phyloP scores from a whole-genome alignment of 2,888 invertebrate genomes.

The Epirrita christyi region DNA sequence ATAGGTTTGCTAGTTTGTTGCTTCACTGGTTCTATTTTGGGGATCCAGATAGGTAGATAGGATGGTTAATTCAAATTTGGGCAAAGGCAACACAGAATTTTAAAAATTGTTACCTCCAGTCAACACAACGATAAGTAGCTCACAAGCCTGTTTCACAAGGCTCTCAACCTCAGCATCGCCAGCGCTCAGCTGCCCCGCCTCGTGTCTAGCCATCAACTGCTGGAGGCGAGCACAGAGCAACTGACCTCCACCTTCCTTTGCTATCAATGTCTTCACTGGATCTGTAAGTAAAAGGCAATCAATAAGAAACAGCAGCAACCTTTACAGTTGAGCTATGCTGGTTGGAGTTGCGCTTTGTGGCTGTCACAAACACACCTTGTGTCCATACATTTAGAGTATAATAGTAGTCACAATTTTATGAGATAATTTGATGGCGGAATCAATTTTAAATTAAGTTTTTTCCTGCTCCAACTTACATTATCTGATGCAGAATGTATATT shows the following conservation, averaged over 20 bases:
- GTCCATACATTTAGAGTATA: no score
- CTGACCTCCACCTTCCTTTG: conserved; percentile 90
- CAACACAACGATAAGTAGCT: conserved; percentile 92
- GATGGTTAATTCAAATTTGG: no score
- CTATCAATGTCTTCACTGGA: conserved; percentile 90
- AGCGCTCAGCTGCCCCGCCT: conserved; percentile 72
- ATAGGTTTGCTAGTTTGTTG: no score
- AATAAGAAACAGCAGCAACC: not conserved
- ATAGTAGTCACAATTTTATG: no score
- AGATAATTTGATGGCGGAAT: no score
- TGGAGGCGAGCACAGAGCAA: conserved; percentile 90
- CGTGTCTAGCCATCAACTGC: conserved; percentile 61
- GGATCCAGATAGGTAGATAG: no score
- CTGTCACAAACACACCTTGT: no score
- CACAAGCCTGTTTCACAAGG: conserved; percentile 93
- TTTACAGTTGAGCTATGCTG: no score
- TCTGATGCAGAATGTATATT: not conserved
- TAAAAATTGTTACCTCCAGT: conserved; percentile 88
- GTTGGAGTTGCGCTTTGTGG: no score
- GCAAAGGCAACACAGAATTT: not conserved
- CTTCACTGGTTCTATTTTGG: no score
- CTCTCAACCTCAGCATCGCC: conserved; percentile 73
- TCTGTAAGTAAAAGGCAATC: conserved; percentile 77
- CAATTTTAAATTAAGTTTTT: no score
- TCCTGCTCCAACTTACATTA: not conserved